phyloP scores from a whole-genome alignment of 2,888 invertebrate genomes.

The Melipona bicolor region DNA sequence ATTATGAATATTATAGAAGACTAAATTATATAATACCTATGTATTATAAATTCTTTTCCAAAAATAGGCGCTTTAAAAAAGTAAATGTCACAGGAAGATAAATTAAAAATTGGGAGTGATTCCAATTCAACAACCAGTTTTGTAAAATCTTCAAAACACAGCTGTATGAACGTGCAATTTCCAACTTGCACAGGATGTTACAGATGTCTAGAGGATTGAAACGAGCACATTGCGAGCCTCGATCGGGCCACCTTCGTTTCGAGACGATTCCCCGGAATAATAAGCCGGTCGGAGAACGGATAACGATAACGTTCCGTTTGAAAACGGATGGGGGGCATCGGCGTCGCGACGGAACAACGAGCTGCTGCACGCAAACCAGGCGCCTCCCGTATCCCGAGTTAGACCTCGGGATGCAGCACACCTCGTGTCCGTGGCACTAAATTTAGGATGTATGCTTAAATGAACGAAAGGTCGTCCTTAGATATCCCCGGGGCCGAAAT shows the following conservation, averaged over 20 bases:
- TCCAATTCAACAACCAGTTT: no score
- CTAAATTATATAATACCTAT: no score
- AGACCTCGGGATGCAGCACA: background rate
- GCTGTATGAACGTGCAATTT: no score
- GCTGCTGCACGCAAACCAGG: conserved; percentile 44
- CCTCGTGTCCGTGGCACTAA: conserved; percentile 71
- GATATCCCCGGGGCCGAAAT: conserved; percentile 80
- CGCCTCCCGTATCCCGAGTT: conserved; percentile 46
- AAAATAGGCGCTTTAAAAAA: no score
- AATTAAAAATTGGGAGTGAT: no score
- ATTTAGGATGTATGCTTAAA: conserved; percentile 82
- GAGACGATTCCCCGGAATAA: conserved; percentile 16
- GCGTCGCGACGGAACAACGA: conserved; percentile 38
- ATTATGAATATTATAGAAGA: no score
- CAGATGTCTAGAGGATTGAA: no score
- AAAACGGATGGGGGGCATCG: background rate
- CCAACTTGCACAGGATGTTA: no score
- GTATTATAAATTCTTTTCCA: no score
- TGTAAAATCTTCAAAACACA: no score
- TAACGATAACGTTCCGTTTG: conserved; percentile 19
- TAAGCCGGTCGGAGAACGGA: background rate
- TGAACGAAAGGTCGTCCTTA: conserved; percentile 81
- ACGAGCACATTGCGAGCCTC: no score
- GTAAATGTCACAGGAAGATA: no score
- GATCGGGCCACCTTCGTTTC: background rate